Conservation (phyloP, 2,113 vertebrate genomes). For the Girardinichthys multiradiatus region DNA sequence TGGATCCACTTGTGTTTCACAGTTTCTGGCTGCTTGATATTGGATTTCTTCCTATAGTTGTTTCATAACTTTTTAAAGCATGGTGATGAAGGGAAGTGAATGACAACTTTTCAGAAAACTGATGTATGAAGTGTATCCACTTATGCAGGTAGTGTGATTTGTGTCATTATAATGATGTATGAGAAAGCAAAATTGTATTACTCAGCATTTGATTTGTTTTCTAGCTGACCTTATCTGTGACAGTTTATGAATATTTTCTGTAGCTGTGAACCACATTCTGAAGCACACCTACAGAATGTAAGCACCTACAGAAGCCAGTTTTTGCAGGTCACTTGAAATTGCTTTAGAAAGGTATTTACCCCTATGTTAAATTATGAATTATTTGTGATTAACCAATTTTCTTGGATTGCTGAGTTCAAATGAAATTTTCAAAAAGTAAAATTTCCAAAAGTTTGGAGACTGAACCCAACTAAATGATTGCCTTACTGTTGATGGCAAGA, state of each 20-base stretch:
- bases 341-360: neutral
- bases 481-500: too few species aligned
- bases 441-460: too few species aligned
- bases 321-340: neutral
- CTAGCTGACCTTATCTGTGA: constrained; percentile 8
- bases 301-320: neutral
- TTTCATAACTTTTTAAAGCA: constrained; percentile 7
- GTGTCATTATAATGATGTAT: constrained; percentile 10
- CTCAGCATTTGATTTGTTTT: constrained; percentile 21
- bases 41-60: neutral
- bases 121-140: neutral
- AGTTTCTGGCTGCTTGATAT: constrained; percentile 11
- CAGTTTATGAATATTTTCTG: constrained; percentile 3
- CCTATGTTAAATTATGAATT: neutral
- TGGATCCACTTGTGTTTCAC: constrained; percentile 52
- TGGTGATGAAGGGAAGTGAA: constrained; percentile 3
- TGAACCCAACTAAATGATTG: too few species aligned
- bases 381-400: neutral
- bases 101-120: neutral
- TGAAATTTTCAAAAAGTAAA: too few species aligned
- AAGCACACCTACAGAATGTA: neutral
- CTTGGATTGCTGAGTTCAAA: too few species aligned
- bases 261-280: neutral
- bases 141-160: neutral
- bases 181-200: constrained; percentile 1